Base-by-base conservation (phyloP, 2,888 invertebrate genomes). In the Ypsolopha sequella region DNA sequence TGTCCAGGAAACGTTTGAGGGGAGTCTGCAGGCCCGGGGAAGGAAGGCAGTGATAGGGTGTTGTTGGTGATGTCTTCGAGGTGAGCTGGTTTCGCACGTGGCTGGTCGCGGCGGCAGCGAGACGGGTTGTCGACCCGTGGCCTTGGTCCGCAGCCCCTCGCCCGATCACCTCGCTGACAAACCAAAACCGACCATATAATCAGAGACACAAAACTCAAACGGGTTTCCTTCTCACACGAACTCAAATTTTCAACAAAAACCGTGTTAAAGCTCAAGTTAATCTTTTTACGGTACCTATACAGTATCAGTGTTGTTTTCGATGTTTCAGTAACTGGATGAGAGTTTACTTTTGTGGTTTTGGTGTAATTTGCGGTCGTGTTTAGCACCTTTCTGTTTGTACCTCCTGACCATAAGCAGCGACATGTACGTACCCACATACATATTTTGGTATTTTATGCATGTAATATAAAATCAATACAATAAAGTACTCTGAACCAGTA, bases 81-180 rank as follows among this genome's bases (percentile, higher is more conserved):
- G 76, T 70, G 65, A 80, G 73, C 75, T 71, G 69, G 76, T 76
- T 79, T 73, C 72, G 75, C 80, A 77, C 79, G 78, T 76, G 79
- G 74, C 65, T 64, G 64, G 67, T 24, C 68, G 70, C 68, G 64
- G 65, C 61, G 58, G 50, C 46, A 38, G n/a, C 36, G 9, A 50
- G 62, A 61, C 71, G 69, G 80, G 81, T 81, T 80, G 78, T 73
- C 78, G 80, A 81, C 81, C 82, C 65, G 57, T 72, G 76, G 73
- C 81, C 79, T 82, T 81, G 80, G 66, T 64, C 62, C 72, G 61
- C 68, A 71, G 70, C 68, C 74, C 73, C 74, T 70, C 61, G 59
- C 55, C 57, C 58, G 56, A 44, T n/a, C 53, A 52, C 56, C 55
- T 55, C 50, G 54, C 50, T 48, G 14, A 8, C 48, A 52, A 10